These are phyloP conservation scores for Adelosebastes latens DNA, from an alignment of 2,797 vertebrate species.

Conservation along the genomic window DNA sequence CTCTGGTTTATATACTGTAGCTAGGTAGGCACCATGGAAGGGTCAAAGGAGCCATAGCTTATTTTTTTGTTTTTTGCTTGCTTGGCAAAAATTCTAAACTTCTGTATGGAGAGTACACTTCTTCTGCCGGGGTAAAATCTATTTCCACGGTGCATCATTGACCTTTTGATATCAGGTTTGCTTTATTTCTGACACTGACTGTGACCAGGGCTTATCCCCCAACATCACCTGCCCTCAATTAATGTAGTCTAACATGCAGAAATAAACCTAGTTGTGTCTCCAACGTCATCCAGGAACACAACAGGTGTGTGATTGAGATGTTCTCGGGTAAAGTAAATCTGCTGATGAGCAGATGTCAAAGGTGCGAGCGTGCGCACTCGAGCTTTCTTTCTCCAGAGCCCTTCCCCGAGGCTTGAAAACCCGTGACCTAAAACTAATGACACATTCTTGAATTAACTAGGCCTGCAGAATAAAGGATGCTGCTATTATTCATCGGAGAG, in stretches of 20 bases:
- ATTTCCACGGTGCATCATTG: neutral
- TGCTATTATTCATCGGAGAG: conserved; percentile 52
- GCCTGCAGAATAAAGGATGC: conserved; percentile 36
- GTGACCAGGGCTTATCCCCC: neutral
- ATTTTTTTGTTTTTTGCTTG: neutral
- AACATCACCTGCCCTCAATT: neutral
- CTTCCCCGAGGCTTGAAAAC: conserved; percentile 13
- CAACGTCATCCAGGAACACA: neutral
- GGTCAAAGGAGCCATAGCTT: neutral
- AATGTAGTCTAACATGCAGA: neutral
- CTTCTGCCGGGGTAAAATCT: too few relatives aligned
- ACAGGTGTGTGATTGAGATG: conserved; percentile 3
- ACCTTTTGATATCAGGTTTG: neutral
- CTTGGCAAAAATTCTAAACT: neutral
- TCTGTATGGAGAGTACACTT: neutral
- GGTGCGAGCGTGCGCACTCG: neutral
- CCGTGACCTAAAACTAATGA: conserved; percentile 58
- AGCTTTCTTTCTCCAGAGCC: neutral
- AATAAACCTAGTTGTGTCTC: neutral
- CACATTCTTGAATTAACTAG: conserved; percentile 48
- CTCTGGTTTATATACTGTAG: neutral
- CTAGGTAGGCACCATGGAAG: neutral
- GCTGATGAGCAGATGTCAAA: conserved; percentile 2
- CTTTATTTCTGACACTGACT: neutral
- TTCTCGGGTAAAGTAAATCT: neutral